Evolutionary conservation across 1,140 invertebrate genomes (phyloP).

Genomic region (Microplitis demolitor): DNA sequence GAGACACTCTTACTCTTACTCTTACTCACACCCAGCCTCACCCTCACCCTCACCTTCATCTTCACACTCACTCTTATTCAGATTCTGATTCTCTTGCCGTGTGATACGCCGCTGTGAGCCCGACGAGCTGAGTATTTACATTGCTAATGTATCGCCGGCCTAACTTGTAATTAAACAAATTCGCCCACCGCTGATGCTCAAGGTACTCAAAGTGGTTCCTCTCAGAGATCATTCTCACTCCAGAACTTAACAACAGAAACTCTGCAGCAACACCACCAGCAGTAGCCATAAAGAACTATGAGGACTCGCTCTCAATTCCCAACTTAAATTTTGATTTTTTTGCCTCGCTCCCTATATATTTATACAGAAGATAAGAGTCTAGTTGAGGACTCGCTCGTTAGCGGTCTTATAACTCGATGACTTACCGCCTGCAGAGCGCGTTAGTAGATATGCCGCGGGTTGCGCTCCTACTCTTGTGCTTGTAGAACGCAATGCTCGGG

Average conservation of each 20-base stretch:
- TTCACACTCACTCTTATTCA: too few species aligned
- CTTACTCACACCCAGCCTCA: background rate
- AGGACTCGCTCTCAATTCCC: too few species aligned
- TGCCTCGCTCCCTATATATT: too few species aligned
- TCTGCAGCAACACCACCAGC: too few species aligned
- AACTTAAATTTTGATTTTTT: too few species aligned
- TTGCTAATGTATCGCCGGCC: constrained; percentile 58
- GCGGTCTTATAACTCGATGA: constrained; percentile 54
- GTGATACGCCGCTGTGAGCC: background rate
- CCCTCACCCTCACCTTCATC: too few species aligned
- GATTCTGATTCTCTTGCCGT: background rate
- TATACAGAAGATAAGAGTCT: too few species aligned
- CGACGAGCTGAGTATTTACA: constrained; percentile 49
- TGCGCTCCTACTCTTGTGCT: too few species aligned
- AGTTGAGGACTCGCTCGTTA: constrained; percentile 56
- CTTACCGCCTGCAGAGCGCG: constrained; percentile 58
- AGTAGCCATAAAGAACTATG: too few species aligned
- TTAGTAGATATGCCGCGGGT: constrained; percentile 26
- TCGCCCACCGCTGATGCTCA: constrained; percentile 51
- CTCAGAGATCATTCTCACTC: constrained; percentile 40
- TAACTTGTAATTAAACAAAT: constrained; percentile 64
- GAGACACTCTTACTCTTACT: background rate
- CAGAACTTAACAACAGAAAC: background rate
- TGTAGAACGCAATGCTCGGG: constrained; percentile 50
- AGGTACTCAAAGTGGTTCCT: constrained; percentile 24